These are phyloP conservation scores for Drosophila persimilis DNA, from an alignment of 1,140 invertebrate genomes.

Conservation along the genomic window DNA sequence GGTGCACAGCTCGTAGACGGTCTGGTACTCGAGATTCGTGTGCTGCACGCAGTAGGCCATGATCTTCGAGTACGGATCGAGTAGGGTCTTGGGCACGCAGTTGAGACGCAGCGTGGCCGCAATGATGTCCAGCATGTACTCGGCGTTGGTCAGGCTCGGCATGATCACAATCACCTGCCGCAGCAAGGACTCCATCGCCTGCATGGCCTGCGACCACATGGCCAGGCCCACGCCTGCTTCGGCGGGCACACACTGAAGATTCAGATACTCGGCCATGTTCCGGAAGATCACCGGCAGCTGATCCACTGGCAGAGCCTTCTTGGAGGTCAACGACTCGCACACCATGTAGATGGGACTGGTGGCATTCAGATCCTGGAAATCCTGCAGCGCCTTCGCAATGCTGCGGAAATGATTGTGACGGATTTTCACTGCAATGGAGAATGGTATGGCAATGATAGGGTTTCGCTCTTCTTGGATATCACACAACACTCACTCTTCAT, in stretches of 20 bases:
- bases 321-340: slow-evolving; percentile 94
- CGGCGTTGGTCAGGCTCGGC: slow-evolving; percentile 89
- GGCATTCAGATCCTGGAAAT: slow-evolving; percentile 98
- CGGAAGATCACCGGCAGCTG: slow-evolving; percentile 89
- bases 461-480: too few species aligned
- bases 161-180: slow-evolving; percentile 90
- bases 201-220: slow-evolving; percentile 91
- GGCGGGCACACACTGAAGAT: slow-evolving; percentile 91
- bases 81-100: slow-evolving; percentile 88
- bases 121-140: slow-evolving; percentile 93
- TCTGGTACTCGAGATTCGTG: slow-evolving; percentile 91
- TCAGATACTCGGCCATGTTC: slow-evolving; percentile 96
- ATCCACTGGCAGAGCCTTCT: slow-evolving; percentile 93
- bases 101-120: slow-evolving; percentile 93
- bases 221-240: slow-evolving; percentile 90
- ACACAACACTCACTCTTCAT: slow-evolving; percentile 86
- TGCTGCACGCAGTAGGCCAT: slow-evolving; percentile 95
- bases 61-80: slow-evolving; percentile 98
- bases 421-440: slow-evolving; percentile 61
- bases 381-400: slow-evolving; percentile 95
- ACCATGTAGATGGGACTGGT: slow-evolving; percentile 96
- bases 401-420: slow-evolving; percentile 92
- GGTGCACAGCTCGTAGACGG: slow-evolving; percentile 94
- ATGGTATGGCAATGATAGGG: not conserved
- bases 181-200: slow-evolving; percentile 93